A percentile compares a stretch with the other conserved stretches of the same genome.
Evolutionary conservation across 2,888 invertebrate genomes (phyloP).

Genomic region (Hyposoter dolosus): DNA sequence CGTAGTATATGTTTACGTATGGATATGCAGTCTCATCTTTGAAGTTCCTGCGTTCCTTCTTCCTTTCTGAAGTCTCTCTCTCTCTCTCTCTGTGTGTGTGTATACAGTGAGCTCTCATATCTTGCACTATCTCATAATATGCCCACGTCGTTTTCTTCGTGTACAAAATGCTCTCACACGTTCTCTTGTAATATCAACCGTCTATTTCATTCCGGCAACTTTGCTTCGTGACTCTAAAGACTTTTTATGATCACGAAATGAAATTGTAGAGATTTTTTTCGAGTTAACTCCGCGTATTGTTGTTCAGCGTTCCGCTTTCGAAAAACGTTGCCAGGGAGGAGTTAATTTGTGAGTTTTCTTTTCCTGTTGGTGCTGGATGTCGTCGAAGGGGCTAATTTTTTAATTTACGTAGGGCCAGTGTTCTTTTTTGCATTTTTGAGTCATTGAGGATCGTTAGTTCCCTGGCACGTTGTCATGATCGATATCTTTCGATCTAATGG

Average conservation of each 20-base stretch:
- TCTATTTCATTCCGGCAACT: background rate
- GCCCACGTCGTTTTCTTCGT: constrained; percentile 28
- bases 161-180: constrained; percentile 27
- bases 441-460: background rate
- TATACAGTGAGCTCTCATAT: constrained; percentile 26
- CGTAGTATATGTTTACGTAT: constrained; percentile 45
- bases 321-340: background rate
- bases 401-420: background rate
- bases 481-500: background rate
- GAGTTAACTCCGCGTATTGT: background rate
- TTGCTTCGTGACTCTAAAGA: constrained; percentile 12
- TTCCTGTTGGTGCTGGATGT: background rate
- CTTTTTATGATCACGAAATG: constrained; percentile 12
- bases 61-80: constrained; percentile 13
- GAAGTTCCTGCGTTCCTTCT: constrained; percentile 45
- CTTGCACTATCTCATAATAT: constrained; percentile 43
- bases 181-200: constrained; percentile 12
- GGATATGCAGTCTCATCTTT: constrained; percentile 30
- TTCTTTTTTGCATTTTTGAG: background rate
- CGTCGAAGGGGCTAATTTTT: background rate
- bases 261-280: background rate
- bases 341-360: background rate
- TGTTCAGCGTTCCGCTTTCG: background rate
- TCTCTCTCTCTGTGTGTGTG: constrained; percentile 27
- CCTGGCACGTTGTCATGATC: background rate